Evolutionary conservation across 2,113 vertebrate genomes (phyloP), one percentile per base, ranked within the genome.

Genomic region (Lampris incognitus): DNA sequence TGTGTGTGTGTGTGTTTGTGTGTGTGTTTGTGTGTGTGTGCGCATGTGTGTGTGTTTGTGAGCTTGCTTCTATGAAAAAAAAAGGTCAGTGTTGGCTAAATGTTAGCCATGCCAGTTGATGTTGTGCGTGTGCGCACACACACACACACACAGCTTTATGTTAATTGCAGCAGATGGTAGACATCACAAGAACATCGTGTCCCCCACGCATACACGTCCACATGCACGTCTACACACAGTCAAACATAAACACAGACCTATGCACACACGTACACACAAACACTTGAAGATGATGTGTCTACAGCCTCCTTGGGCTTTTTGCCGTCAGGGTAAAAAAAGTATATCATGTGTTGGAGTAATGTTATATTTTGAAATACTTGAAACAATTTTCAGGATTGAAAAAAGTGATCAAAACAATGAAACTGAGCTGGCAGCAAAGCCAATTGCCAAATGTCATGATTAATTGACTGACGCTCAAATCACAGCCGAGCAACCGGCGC

Each of bases 81-180:
- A 92, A 92, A 92, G 88, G 89, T 92, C 86, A 89, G 68, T 84
- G 79, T 85, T 83, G 84, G 68, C 55, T 46, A 68, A 81, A 69
- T 88, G 74, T 80, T 79, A 55, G 77, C 72, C 78, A 66, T 69
- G 76, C 66, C 76, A 58, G 39, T 77, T 24, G 6, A 81, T 24
- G 50, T 51, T 56, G 4, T 56, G 36, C 50, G 46, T n/a, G 44
- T 67, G 66, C 52, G 58, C 51, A 56, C 65, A 55, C 60, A 62
- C 41, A 46, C 60, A 46, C 60, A 54, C 58, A 42, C 38, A 41
- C 39, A 72, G 55, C 83, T 9, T 62, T 64, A 50, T 41, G 2
- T 49, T 80, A 81, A 87, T 81, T 64, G 67, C 66, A 84, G 71
- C 86, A 89, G 81, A 87, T 85, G 87, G 48, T 73, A 36, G 66